Evolutionary conservation across 2,888 invertebrate species (phyloP).

Genomic region (Drosophila pseudotakahashii): DNA sequence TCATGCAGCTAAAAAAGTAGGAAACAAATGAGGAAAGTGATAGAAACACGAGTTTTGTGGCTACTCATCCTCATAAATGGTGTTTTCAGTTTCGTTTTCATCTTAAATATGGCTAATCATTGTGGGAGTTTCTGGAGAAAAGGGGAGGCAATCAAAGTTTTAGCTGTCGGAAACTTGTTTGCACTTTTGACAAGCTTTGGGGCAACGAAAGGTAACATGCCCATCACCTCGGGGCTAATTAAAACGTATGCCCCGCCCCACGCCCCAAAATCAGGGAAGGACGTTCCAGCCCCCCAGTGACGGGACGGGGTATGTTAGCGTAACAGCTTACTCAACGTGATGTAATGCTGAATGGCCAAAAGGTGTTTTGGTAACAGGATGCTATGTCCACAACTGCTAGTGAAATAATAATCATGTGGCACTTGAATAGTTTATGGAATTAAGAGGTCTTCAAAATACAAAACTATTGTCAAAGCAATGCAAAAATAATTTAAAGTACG

Average conservation of each 20-base stretch:
- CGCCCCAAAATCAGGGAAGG: constrained; percentile 8
- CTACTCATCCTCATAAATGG: constrained; percentile 43
- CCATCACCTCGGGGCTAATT: constrained; percentile 28
- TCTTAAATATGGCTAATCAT: constrained; percentile 52
- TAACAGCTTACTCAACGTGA: constrained; percentile 31
- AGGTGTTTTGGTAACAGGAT: background rate
- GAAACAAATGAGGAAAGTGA: constrained; percentile 52
- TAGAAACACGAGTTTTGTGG: constrained; percentile 56
- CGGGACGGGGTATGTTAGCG: background rate
- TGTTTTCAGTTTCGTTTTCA: constrained; percentile 44
- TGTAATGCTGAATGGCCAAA: background rate
- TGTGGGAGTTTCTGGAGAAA: constrained; percentile 6
- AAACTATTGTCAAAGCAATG: too few species aligned
- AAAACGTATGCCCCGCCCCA: constrained; percentile 29
- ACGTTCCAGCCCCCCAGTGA: constrained; percentile 9
- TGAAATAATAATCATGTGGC: background rate
- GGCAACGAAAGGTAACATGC: constrained; percentile 36
- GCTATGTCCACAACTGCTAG: background rate
- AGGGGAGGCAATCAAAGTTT: constrained; percentile 15
- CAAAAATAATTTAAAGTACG: too few species aligned
- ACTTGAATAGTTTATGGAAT: too few species aligned
- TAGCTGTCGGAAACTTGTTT: constrained; percentile 63
- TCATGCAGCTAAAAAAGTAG: constrained; percentile 25
- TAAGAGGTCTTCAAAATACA: too few species aligned
- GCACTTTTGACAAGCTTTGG: constrained; percentile 43